phyloP scores from a whole-genome alignment of 2,113 vertebrate species.

The Nestor notabilis region DNA sequence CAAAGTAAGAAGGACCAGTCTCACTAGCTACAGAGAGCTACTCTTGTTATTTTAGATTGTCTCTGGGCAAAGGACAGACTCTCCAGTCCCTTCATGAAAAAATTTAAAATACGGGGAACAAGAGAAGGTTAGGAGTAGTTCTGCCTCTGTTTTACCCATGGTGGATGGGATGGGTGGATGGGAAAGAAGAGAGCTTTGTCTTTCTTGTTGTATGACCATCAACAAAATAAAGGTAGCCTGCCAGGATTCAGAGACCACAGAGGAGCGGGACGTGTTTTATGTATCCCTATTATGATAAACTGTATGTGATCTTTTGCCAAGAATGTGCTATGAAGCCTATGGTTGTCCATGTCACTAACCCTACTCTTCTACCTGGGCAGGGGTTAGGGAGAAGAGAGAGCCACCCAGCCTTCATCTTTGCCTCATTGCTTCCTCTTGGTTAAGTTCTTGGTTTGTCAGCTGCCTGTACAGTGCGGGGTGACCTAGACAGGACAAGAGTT shows the following conservation, averaged over 20 bases:
- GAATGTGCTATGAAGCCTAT: neutral
- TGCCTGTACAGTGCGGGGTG: neutral
- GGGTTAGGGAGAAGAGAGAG: neutral
- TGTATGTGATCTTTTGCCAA: neutral
- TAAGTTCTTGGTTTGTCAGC: neutral
- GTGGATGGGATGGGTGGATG: neutral
- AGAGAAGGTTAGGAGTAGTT: neutral
- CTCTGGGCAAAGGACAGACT: neutral
- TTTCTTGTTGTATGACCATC: neutral
- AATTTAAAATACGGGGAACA: neutral
- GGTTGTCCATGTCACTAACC: neutral
- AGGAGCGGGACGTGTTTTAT: accelerated
- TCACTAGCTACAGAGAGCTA: neutral
- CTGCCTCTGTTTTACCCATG: neutral
- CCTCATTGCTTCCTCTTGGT: neutral
- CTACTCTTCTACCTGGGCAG: neutral
- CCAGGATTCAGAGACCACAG: neutral
- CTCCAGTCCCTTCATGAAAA: neutral
- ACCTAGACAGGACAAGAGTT: neutral
- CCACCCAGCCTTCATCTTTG: neutral
- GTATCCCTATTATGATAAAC: neutral
- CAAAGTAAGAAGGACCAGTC: neutral
- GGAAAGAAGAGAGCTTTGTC: neutral
- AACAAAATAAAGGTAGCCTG: neutral
- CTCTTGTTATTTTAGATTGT: neutral